Base-by-base conservation (phyloP, 2,888 invertebrate species). In the Himalopsyche tibetana region DNA sequence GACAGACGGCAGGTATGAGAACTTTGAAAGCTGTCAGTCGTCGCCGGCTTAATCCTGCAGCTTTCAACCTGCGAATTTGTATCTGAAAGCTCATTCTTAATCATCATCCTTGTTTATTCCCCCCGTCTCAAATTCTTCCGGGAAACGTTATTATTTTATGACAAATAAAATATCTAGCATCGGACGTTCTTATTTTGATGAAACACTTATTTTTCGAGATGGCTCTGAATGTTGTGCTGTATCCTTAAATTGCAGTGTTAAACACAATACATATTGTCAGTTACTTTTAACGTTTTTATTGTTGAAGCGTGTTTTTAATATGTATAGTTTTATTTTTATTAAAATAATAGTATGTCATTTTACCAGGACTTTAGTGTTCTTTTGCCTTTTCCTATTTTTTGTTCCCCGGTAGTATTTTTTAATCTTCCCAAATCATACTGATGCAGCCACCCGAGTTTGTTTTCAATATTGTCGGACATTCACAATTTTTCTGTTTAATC, bases 1-100 rank as follows among this genome's bases (percentile, higher is more conserved):
- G 0, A 56, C 56, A 56, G n/a, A 45, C 45, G 45, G 63, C 28
- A 63, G 63, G 28, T 63, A 63, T 63, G 9, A 8, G 2, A 63
- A 19, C 63, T 63, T 63, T 63, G 63, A 19, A 63, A 63, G 63
- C 63, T 63, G n/a, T 63, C 63, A 63, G n/a, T 28, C 63, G 19
- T 19, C 63, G 19, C 19, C 63, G 63, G 9, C 56, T 56, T 56
- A 56, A 56, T 56, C 56, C n/a, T 17, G 56, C 56, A 56, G 56
- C 56, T 19, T 63, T 28, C 63, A 63, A 19, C 63, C 63, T 63
- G 63, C 63, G 19, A 63, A 63, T 63, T 28, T 63, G 63, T 63
- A 63, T 19, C 63, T 8, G 63, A 63, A 63, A 63, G 63, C 63
- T 63, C 63, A 63, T 63, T 19, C 28, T 19, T 19, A 63, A 63